Conservation (phyloP, 2,888 invertebrate genomes). For the Cryptus viduatorius region DNA sequence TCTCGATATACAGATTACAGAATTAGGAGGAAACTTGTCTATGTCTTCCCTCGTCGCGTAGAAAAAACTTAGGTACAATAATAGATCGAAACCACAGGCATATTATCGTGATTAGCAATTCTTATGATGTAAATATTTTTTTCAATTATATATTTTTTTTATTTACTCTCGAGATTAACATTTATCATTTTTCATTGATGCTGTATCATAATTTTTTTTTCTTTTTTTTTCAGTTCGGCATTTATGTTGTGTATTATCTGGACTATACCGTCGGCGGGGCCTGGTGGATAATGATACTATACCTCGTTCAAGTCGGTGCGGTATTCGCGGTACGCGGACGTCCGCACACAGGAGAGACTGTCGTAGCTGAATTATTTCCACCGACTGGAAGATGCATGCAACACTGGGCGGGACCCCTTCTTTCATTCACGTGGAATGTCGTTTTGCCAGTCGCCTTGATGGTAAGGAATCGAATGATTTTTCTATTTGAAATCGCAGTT, state of each 20-base stretch:
- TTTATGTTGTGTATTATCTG: slow-evolving; percentile 93
- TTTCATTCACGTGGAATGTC: slow-evolving; percentile 95
- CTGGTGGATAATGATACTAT: slow-evolving; percentile 95
- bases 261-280: slow-evolving; percentile 94
- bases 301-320: slow-evolving; percentile 92
- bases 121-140: no score
- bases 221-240: slow-evolving; percentile 88
- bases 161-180: no score
- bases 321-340: slow-evolving; percentile 94
- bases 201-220: slow-evolving; percentile 40
- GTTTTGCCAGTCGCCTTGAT: slow-evolving; percentile 93
- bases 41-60: slow-evolving; percentile 60
- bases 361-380: slow-evolving; percentile 88
- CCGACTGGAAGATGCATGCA: slow-evolving; percentile 85
- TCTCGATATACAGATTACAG: slow-evolving; percentile 86
- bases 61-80: not conserved
- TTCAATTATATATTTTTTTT: no score
- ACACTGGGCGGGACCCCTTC: slow-evolving; percentile 89
- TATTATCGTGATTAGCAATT: not conserved
- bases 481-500: not conserved
- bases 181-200: slow-evolving; percentile 1
- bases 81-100: not conserved
- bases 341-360: slow-evolving; percentile 93
- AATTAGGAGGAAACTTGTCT: slow-evolving; percentile 62
- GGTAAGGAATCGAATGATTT: slow-evolving; percentile 84